phyloP scores from a whole-genome alignment of 2,888 invertebrate species.

The Octodonta nipae region DNA sequence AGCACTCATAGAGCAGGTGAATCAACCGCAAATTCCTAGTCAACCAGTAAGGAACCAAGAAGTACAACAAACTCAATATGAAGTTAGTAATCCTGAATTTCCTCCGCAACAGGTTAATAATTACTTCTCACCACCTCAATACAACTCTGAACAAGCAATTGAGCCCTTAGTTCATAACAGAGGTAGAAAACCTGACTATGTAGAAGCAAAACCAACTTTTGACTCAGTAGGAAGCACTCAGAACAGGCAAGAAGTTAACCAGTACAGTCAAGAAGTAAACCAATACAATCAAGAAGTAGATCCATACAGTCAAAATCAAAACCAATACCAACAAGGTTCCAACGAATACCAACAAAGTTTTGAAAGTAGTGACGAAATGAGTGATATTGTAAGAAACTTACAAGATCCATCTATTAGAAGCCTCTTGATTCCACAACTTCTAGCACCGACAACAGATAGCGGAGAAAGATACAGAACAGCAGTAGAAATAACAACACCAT shows the following conservation, averaged over 20 bases:
- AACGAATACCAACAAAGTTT: neutral
- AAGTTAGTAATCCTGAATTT: constrained; percentile 5
- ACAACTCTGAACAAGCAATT: constrained; percentile 6
- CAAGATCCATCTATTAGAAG: constrained; percentile 39
- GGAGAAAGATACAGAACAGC: constrained; percentile 7
- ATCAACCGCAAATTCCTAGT: constrained; percentile 14
- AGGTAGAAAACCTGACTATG: constrained; percentile 7
- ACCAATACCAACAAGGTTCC: neutral
- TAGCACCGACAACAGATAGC: constrained; percentile 26
- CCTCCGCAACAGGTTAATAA: constrained; percentile 5
- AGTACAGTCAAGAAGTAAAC: neutral
- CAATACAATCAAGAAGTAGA: neutral
- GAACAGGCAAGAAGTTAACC: neutral
- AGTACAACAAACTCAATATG: too few relatives aligned
- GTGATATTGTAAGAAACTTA: constrained; percentile 38
- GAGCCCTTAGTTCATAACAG: constrained; percentile 13
- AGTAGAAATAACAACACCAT: neutral
- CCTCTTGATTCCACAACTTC: constrained; percentile 26
- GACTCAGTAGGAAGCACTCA: too few relatives aligned
- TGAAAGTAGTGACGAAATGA: constrained; percentile 4
- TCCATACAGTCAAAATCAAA: constrained; percentile 1
- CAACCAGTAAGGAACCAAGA: constrained; percentile 10
- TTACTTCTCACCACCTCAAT: constrained; percentile 2
- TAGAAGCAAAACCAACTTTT: too few relatives aligned
- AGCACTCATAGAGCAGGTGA: constrained; percentile 8